Conservation (phyloP, 2,113 vertebrate genomes). For the Penelope pileata region DNA sequence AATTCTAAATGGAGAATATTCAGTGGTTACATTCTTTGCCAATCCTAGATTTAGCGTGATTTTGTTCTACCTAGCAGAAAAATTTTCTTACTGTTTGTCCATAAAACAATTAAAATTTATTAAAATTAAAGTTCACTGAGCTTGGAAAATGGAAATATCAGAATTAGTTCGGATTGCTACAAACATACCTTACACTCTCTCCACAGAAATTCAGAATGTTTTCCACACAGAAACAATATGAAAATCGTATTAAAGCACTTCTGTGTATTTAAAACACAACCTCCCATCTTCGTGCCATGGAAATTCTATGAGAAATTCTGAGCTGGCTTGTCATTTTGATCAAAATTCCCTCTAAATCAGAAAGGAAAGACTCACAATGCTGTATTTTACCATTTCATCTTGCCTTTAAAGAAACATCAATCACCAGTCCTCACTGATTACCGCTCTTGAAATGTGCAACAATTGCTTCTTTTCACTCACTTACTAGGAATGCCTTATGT, state of each 20-base stretch:
- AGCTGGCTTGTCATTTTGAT: neutral
- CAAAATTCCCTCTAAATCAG: neutral
- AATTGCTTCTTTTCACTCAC: neutral
- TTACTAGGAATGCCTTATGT: neutral
- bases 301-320: neutral
- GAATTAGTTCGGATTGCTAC: neutral
- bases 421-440: neutral
- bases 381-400: neutral
- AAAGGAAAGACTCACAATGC: neutral
- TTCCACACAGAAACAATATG: neutral
- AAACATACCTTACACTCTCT: neutral
- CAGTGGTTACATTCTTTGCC: neutral
- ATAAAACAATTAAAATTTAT: neutral
- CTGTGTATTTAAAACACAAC: neutral
- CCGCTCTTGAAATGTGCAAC: neutral
- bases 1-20: neutral
- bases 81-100: neutral
- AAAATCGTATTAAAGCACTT: neutral
- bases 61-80: neutral
- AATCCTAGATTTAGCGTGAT: neutral
- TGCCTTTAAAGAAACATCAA: constrained; percentile 4
- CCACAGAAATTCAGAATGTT: neutral
- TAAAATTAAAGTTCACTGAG: neutral
- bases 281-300: neutral
- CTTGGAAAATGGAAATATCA: neutral